phyloP scores from a whole-genome alignment of 1,140 invertebrate species.

The Listronotus bonariensis region DNA sequence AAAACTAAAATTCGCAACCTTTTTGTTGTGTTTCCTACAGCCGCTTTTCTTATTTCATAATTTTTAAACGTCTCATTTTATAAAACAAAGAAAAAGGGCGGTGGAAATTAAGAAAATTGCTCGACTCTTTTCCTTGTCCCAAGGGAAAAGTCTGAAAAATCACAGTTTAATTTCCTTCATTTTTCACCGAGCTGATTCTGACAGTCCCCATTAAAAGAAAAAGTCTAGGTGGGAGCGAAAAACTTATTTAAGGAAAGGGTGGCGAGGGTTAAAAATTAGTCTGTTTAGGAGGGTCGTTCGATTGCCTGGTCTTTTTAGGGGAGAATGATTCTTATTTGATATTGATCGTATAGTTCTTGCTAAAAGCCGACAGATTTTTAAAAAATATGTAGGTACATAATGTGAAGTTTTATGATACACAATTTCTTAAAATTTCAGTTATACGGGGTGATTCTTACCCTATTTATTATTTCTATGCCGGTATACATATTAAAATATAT shows the following conservation, averaged over 20 bases:
- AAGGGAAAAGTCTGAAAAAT: constrained; percentile 33
- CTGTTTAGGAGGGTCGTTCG: constrained; percentile 26
- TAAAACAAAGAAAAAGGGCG: no score
- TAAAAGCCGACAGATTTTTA: no score
- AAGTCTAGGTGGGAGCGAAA: constrained; percentile 24
- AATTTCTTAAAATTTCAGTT: no score
- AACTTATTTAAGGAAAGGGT: constrained; percentile 26
- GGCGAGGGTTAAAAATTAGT: constrained; percentile 26
- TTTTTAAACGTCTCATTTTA: no score
- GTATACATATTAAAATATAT: no score
- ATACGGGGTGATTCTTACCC: no score
- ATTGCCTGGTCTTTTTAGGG: constrained; percentile 21
- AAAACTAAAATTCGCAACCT: no score
- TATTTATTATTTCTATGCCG: no score
- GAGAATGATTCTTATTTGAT: constrained; percentile 17
- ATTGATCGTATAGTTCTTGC: constrained; percentile 6
- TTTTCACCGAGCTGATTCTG: constrained; percentile 36
- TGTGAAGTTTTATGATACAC: no score
- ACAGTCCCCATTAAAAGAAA: constrained; percentile 38
- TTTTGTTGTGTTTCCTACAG: no score
- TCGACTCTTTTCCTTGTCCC: constrained; percentile 2
- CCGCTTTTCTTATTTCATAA: no score
- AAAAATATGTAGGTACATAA: no score
- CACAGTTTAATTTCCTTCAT: constrained; percentile 39
- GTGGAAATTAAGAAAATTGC: constrained; percentile 24